A percentile compares a stretch with the other conserved stretches of the same genome.
phyloP scores from a whole-genome alignment of 2,113 vertebrate genomes.

The Lepisosteus osseus region DNA sequence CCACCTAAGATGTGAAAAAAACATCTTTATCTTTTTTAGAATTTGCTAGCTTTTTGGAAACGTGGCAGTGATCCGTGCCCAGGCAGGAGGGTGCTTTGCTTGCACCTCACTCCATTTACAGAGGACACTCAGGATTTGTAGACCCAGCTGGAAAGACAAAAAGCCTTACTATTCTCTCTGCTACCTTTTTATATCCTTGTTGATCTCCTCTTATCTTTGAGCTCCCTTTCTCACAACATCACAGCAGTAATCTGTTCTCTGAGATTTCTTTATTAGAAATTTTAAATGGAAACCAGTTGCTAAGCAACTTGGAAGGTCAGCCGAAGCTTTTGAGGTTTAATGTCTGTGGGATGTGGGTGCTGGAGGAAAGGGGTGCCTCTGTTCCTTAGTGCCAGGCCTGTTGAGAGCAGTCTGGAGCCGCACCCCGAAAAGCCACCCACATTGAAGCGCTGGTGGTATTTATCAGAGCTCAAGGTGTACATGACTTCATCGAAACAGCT shows the following conservation, averaged over 20 bases:
- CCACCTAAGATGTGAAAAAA: too few species aligned
- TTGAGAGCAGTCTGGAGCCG: too few species aligned
- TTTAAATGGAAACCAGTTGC: constrained; percentile 41
- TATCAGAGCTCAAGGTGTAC: too few species aligned
- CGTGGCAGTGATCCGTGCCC: too few species aligned
- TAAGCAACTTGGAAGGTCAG: constrained; percentile 43
- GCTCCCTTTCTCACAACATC: constrained; percentile 30
- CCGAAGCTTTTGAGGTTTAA: constrained; percentile 24
- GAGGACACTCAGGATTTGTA: constrained; percentile 26
- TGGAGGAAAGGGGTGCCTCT: too few species aligned
- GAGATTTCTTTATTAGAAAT: constrained; percentile 38
- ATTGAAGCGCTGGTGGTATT: too few species aligned
- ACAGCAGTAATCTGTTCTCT: constrained; percentile 25
- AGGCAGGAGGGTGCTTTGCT: constrained; percentile 2
- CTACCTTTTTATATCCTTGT: constrained; percentile 33
- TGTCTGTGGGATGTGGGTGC: too few species aligned
- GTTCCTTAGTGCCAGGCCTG: too few species aligned
- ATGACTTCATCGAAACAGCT: too few species aligned
- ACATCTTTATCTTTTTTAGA: too few species aligned
- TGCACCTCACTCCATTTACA: constrained; percentile 34
- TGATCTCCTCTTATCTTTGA: constrained; percentile 41
- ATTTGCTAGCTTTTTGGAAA: too few species aligned
- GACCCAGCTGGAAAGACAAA: constrained; percentile 36
- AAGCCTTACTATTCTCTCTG: constrained; percentile 21
- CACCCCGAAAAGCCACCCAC: too few species aligned